phyloP scores from a whole-genome alignment of 2,888 invertebrate genomes.

The Linnaemya vulpina region DNA sequence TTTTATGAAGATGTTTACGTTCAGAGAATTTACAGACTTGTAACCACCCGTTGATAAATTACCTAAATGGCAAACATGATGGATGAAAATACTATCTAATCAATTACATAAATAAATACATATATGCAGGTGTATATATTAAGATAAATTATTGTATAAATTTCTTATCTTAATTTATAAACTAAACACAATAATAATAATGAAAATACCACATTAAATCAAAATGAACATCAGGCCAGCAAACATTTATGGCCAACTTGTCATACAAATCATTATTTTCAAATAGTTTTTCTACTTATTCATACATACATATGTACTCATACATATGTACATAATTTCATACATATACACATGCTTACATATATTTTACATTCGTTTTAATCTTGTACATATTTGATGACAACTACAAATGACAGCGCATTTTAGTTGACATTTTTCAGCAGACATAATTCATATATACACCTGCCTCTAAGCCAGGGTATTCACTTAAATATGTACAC shows the following conservation, averaged over 20 bases:
- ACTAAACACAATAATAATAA: constrained; percentile 46
- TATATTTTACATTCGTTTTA: constrained; percentile 52
- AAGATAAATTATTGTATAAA: constrained; percentile 62
- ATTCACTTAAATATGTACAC: neutral
- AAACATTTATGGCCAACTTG: constrained; percentile 71
- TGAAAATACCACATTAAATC: constrained; percentile 66
- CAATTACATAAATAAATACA: neutral
- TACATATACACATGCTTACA: neutral
- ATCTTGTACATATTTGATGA: constrained; percentile 72
- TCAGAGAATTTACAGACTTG: constrained; percentile 54
- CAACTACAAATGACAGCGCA: constrained; percentile 74
- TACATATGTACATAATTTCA: neutral
- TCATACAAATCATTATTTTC: constrained; percentile 71
- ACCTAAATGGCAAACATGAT: constrained; percentile 42
- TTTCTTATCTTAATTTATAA: constrained; percentile 70
- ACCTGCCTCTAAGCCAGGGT: constrained; percentile 43
- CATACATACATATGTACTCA: neutral
- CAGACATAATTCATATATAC: constrained; percentile 70
- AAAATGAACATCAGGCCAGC: constrained; percentile 43
- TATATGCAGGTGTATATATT: neutral
- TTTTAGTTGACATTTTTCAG: constrained; percentile 69
- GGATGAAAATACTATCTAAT: constrained; percentile 36
- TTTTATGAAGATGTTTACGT: constrained; percentile 58
- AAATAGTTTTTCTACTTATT: constrained; percentile 31
- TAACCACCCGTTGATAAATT: constrained; percentile 67